Conservation (phyloP, 2,797 vertebrate species). For the Loris lydekkerianus region DNA sequence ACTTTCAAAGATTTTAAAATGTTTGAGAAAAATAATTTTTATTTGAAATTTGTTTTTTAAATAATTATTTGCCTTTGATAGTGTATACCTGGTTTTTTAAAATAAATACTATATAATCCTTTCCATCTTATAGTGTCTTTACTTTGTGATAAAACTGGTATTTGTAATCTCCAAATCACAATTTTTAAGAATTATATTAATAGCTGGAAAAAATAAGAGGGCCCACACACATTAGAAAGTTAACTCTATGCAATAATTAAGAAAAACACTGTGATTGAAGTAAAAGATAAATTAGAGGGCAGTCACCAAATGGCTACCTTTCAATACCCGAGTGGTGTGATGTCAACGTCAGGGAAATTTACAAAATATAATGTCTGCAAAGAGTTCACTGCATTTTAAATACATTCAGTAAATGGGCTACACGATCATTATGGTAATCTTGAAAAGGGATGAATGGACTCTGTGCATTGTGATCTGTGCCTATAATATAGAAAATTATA, state of each 20-base stretch:
- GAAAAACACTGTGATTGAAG: conserved; percentile 74
- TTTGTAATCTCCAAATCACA: conserved; percentile 60
- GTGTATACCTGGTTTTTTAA: not conserved
- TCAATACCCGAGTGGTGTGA: conserved; percentile 37
- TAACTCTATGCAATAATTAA: conserved; percentile 62
- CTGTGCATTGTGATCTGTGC: conserved; percentile 32
- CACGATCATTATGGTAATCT: conserved; percentile 53
- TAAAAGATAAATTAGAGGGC: conserved; percentile 82
- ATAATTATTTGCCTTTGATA: conserved; percentile 32
- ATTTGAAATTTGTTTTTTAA: conserved; percentile 1
- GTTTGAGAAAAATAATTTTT: not conserved
- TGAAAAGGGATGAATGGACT: conserved; percentile 19
- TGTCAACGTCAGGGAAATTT: conserved; percentile 66
- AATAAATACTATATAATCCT: not conserved
- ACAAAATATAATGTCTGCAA: conserved; percentile 69
- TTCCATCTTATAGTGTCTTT: conserved; percentile 34
- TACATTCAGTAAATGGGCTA: not conserved
- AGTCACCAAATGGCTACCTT: conserved; percentile 82
- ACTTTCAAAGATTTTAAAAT: not conserved
- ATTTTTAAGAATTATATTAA: conserved; percentile 59
- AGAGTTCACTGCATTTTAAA: not conserved
- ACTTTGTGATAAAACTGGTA: conserved; percentile 45
- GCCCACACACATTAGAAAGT: not conserved
- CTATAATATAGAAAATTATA: conserved; percentile 72
- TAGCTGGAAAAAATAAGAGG: not conserved